Evolutionary conservation across 2,888 invertebrate species (phyloP).

Genomic region (Diaperis boleti): DNA sequence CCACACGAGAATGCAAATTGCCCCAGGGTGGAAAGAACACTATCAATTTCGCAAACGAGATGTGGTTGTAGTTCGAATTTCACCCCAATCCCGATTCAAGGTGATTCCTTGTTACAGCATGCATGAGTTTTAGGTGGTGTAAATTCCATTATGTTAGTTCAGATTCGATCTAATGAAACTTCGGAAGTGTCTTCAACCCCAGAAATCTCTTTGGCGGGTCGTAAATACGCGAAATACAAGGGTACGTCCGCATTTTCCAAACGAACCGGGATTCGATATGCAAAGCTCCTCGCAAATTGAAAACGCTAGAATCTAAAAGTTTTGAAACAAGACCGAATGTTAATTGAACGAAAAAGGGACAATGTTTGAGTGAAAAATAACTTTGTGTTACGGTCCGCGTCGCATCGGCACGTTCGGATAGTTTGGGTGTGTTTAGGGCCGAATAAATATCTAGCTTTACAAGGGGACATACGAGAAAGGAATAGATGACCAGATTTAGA

Average conservation of each 20-base stretch:
- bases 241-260: conserved; percentile 16
- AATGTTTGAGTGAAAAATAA: neutral
- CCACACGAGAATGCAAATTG: too few relatives aligned
- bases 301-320: conserved; percentile 20
- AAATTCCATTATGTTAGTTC: conserved; percentile 30
- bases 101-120: neutral
- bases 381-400: neutral
- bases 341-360: neutral
- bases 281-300: conserved; percentile 20
- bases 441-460: neutral
- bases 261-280: conserved; percentile 17
- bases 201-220: conserved; percentile 23
- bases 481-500: neutral
- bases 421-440: neutral
- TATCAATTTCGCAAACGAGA: neutral
- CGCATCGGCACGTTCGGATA: neutral
- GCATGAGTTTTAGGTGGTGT: conserved; percentile 10
- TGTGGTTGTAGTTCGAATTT: conserved; percentile 3
- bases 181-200: conserved; percentile 21
- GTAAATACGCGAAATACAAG: conserved; percentile 24
- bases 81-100: neutral
- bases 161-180: conserved; percentile 18
- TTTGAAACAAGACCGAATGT: too few relatives aligned
- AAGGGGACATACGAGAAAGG: neutral
- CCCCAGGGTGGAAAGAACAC: too few relatives aligned